phyloP scores from a whole-genome alignment of 2,888 invertebrate genomes.

The Andrena praecox region DNA sequence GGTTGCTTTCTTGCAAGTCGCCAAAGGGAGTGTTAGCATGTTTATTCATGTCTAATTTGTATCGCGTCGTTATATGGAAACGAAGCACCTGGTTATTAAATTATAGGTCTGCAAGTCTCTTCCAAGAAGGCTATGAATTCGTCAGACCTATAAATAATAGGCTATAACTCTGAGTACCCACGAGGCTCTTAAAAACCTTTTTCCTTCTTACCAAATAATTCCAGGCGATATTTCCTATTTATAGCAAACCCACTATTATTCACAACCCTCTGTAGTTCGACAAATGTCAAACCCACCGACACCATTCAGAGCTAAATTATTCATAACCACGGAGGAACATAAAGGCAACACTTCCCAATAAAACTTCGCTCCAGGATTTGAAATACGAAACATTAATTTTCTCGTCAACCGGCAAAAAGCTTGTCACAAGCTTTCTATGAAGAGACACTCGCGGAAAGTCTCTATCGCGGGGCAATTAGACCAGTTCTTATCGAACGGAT shows the following conservation, averaged over 20 bases:
- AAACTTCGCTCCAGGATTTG: background rate
- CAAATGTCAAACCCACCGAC: no score
- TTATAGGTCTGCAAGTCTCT: slow-evolving; percentile 27
- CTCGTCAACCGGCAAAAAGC: background rate
- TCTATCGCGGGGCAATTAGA: slow-evolving; percentile 13
- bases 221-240: background rate
- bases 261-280: background rate
- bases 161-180: slow-evolving; percentile 8
- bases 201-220: slow-evolving; percentile 28
- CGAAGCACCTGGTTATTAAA: slow-evolving; percentile 39
- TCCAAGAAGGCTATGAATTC: slow-evolving; percentile 12
- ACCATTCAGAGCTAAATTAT: no score
- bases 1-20: background rate
- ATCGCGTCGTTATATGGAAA: slow-evolving; percentile 25
- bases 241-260: background rate
- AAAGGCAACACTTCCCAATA: no score
- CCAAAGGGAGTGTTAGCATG: slow-evolving; percentile 5
- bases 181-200: slow-evolving; percentile 34
- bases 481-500: background rate
- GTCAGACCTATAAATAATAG: slow-evolving; percentile 5
- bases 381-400: background rate
- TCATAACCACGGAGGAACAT: no score
- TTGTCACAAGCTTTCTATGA: background rate
- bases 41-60: slow-evolving; percentile 27
- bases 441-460: background rate